These are phyloP conservation scores for Dastarcus helophoroides DNA, from an alignment of 2,888 invertebrate genomes.

Conservation along the genomic window DNA sequence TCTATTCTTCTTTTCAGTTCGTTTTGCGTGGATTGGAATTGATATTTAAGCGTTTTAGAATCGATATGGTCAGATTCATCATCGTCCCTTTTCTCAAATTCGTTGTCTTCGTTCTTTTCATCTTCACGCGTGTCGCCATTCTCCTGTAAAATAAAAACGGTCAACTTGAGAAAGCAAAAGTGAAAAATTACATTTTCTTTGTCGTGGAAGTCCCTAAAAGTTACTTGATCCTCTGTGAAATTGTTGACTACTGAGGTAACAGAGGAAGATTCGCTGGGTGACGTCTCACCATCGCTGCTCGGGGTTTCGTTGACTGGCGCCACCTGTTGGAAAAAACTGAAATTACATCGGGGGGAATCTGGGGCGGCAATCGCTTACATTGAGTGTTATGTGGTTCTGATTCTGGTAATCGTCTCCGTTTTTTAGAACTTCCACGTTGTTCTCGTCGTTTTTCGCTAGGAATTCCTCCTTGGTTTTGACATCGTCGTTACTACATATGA, in stretches of 20 bases:
- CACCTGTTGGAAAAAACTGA: background rate
- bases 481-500: constrained; percentile 15
- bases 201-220: no score
- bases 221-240: no score
- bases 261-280: no score
- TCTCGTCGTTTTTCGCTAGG: constrained; percentile 26
- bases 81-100: constrained; percentile 6
- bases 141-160: constrained; percentile 2
- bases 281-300: no score
- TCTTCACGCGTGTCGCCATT: no score
- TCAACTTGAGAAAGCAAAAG: constrained; percentile 1
- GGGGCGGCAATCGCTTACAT: constrained; percentile 19
- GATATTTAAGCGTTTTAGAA: constrained; percentile 34
- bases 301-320: no score
- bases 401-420: constrained; percentile 22
- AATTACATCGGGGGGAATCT: constrained; percentile 1
- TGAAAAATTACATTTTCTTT: no score
- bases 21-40: constrained; percentile 32
- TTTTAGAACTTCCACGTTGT: constrained; percentile 18
- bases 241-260: no score
- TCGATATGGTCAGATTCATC: constrained; percentile 22
- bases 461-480: constrained; percentile 28
- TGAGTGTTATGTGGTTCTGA: constrained; percentile 29
- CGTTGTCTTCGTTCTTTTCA: constrained; percentile 10
- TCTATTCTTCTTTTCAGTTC: constrained; percentile 32